A percentile compares a stretch with the other conserved stretches of the same genome.
These are phyloP conservation scores for Argya squamiceps DNA, from an alignment of 2,797 vertebrate species.

Conservation along the genomic window DNA sequence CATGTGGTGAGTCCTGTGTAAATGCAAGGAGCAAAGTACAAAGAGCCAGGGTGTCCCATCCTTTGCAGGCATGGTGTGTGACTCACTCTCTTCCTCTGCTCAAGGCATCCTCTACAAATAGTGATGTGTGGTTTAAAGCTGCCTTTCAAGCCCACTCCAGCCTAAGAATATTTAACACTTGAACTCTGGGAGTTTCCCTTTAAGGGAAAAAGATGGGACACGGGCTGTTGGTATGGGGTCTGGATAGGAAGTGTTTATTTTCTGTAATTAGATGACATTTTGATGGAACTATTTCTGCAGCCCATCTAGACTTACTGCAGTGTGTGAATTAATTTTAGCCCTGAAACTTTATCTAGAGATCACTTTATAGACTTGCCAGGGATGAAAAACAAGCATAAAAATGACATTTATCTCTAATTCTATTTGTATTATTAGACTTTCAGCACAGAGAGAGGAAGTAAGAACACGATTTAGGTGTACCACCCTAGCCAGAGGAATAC, in stretches of 20 bases:
- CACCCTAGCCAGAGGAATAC: neutral
- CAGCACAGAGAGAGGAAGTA: conserved; percentile 3
- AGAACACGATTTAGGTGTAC: neutral
- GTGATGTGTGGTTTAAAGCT: neutral
- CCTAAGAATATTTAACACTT: neutral
- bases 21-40: neutral
- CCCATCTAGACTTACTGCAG: neutral
- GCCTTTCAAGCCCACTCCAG: neutral
- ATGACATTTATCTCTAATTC: conserved; percentile 16
- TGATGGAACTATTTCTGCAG: neutral
- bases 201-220: neutral
- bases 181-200: neutral
- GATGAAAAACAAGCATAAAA: conserved; percentile 22
- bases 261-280: conserved; percentile 5
- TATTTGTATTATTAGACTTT: neutral
- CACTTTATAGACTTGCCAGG: neutral
- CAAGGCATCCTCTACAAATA: neutral
- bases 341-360: neutral
- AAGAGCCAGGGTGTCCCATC: neutral
- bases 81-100: neutral
- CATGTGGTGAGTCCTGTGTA: neutral
- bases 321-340: neutral
- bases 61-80: neutral
- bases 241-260: neutral
- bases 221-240: neutral